Percentiles rank a stretch among this genome's conserved stretches.
Conservation (phyloP, 2,888 invertebrate species). For the Parapristionchus giblindavisi region DNA sequence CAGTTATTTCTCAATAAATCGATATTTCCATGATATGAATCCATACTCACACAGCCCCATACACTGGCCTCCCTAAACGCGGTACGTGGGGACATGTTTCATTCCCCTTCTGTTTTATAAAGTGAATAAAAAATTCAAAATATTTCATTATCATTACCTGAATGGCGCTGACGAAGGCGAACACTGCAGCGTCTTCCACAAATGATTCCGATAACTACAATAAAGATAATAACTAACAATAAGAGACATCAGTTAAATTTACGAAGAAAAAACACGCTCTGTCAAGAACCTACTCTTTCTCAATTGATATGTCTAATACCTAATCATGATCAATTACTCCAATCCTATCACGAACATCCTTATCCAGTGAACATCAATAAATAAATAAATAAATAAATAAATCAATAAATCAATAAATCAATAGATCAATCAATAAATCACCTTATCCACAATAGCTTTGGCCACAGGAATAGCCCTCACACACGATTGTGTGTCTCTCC, state of each 20-base stretch:
- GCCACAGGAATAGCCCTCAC: conserved; percentile 30
- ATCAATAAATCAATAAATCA: neutral
- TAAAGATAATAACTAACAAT: neutral
- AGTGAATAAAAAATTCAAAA: neutral
- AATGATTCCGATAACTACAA: conserved; percentile 43
- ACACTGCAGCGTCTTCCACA: conserved; percentile 50
- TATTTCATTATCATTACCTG: conserved; percentile 31
- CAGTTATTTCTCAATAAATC: neutral
- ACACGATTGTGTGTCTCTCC: conserved; percentile 35
- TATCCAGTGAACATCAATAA: neutral
- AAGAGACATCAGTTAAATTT: no score
- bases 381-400: conserved; percentile 5
- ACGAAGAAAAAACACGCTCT: no score
- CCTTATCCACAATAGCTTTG: conserved; percentile 36
- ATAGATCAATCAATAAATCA: conserved; percentile 12
- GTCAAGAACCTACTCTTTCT: conserved; percentile 16
- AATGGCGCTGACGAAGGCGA: conserved; percentile 43
- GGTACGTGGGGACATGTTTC: neutral
- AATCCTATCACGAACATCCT: neutral
- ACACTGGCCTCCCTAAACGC: no score
- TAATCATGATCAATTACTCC: neutral
- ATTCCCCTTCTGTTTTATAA: neutral
- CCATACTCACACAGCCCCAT: no score
- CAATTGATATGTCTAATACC: neutral
- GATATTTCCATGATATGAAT: neutral